Conservation (phyloP, 2,888 invertebrate genomes). For the Zele albiditarsus region DNA sequence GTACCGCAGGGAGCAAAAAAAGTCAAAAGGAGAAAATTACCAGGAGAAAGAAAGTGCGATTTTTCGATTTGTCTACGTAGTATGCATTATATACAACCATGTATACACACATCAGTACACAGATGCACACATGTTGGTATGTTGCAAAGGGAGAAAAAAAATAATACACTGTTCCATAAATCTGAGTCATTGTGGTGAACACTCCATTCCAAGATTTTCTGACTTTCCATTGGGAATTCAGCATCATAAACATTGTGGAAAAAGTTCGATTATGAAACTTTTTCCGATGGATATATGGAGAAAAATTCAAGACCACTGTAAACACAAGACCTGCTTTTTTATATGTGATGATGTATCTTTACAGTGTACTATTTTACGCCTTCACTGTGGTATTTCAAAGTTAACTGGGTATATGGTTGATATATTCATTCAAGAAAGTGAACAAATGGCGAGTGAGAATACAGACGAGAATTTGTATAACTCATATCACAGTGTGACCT, state of each 20-base stretch:
- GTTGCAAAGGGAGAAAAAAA: conserved; percentile 31
- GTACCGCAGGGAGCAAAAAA: background rate
- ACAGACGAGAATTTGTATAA: background rate
- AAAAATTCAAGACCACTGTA: conserved; percentile 35
- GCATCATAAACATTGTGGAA: conserved; percentile 68
- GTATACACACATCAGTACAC: background rate
- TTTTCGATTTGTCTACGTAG: too few relatives aligned
- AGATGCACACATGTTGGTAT: background rate
- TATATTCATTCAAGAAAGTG: background rate
- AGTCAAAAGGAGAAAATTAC: conserved; percentile 13
- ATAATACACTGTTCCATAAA: conserved; percentile 47
- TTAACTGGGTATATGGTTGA: conserved; percentile 12
- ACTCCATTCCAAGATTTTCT: background rate
- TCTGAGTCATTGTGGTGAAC: conserved; percentile 28
- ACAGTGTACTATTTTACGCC: background rate
- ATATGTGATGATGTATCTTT: background rate
- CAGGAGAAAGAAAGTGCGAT: conserved; percentile 19
- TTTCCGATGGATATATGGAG: conserved; percentile 52
- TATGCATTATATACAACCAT: background rate
- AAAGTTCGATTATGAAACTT: conserved; percentile 72
- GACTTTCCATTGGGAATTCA: conserved; percentile 29
- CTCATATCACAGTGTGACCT: conserved; percentile 1
- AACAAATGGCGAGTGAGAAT: background rate
- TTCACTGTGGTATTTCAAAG: conserved; percentile 6
- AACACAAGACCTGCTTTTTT: background rate